A percentile compares a stretch with the other conserved stretches of the same genome.
Evolutionary conservation across 1,140 invertebrate genomes (phyloP).

Genomic region (Meteorus sp.): DNA sequence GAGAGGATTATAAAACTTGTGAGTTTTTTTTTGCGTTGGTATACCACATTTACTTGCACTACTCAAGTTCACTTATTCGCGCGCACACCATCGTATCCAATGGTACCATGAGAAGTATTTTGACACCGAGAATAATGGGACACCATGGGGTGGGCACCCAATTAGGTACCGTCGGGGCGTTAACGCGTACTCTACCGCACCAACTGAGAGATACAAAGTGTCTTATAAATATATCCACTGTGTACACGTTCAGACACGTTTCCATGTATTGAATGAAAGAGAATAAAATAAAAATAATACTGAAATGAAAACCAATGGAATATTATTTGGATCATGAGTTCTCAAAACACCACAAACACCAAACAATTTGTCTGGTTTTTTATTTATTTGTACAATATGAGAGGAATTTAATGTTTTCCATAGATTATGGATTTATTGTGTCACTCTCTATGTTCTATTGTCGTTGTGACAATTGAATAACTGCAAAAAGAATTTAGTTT

Average conservation of each 20-base stretch:
- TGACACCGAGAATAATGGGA: slow-evolving; percentile 57
- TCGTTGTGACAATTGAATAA: too few relatives aligned
- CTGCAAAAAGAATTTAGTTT: too few relatives aligned
- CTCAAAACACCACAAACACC: not conserved
- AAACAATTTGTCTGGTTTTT: not conserved
- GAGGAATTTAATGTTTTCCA: too few relatives aligned
- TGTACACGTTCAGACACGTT: too few relatives aligned
- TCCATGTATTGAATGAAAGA: slow-evolving; percentile 11
- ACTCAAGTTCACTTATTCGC: slow-evolving; percentile 10
- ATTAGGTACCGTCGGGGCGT: slow-evolving; percentile 54
- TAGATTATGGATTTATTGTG: too few relatives aligned
- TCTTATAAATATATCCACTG: too few relatives aligned
- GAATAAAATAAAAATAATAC: slow-evolving; percentile 11
- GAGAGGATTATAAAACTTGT: slow-evolving; percentile 1
- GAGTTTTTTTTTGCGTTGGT: not conserved
- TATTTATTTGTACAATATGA: too few relatives aligned
- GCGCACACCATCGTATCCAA: slow-evolving; percentile 18
- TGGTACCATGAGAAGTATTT: slow-evolving; percentile 51
- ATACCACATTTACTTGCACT: not conserved
- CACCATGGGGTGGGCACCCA: slow-evolving; percentile 54
- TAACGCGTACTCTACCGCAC: slow-evolving; percentile 31
- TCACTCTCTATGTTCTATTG: too few relatives aligned
- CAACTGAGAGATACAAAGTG: slow-evolving; percentile 24
- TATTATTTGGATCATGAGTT: slow-evolving; percentile 13
- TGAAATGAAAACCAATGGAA: slow-evolving; percentile 15